Base-by-base conservation (phyloP, 2,888 invertebrate species). In the Rutpela maculata region DNA sequence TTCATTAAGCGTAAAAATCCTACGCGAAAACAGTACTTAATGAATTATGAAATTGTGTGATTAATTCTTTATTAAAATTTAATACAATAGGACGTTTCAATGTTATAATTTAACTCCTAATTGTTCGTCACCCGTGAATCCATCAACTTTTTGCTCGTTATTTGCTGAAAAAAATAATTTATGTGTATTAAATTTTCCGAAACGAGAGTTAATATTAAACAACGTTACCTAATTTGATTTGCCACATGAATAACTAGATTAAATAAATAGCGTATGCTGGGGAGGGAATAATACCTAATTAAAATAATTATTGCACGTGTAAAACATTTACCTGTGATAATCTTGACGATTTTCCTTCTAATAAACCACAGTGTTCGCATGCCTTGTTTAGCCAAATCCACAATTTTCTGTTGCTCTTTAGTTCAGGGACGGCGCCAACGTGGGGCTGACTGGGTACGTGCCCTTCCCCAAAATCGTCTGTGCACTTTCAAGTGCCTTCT, bases 31-130 rank as follows among this genome's bases (percentile, higher is more conserved):
- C 50, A 50, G 6, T 50, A 50, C 6, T 50, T 50, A 50, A 50
- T 50, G 50, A 50, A 50, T 50, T 50, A 50, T 50, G 50, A 50
- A 50, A 50, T 50, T 50, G 50, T n/a, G 50, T 5, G 50, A 6
- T 11, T 43, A 43, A 50, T n/a, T n/a, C n/a, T 15, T n/a, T n/a
- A 50, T 50, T n/a, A 50, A 50, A 50, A 50, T 17, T 50, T 50
- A 50, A 50, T 50, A n/a, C 50, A 50, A 50, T n/a, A n/a, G 15
- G 50, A 50, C 50, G 50, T 50, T 50, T 50, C 50, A 50, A 50
- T 50, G 4, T 50, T 50, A n/a, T 50, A 50, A n/a, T 12, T 50
- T n/a, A 50, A 50, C 12, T 50, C n/a, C 15, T n/a, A 50, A 50
- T 50, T 50, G 50, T 12, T 50, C 50, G 3, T n/a, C 5, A 3